Evolutionary conservation across 2,113 vertebrate genomes (phyloP), one percentile per base, ranked within the genome.

Genomic region (Psilopogon haemacephalus): DNA sequence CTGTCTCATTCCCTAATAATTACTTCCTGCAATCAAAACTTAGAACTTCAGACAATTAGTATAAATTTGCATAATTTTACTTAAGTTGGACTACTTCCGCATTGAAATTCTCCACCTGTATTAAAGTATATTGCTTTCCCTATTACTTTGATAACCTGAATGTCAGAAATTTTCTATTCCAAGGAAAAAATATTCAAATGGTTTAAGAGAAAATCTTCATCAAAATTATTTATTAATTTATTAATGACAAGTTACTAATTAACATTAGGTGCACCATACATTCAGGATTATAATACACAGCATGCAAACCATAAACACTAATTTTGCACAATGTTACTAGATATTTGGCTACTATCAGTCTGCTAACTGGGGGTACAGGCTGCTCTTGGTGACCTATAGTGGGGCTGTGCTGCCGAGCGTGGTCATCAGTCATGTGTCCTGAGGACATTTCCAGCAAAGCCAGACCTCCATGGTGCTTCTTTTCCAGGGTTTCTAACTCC

Each of bases 381-480:
- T 79, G 16, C 21, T 79, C 3, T 37, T 3, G 3, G 2, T 42
- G 40, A 71, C 16, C 7, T 6, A 5, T 10, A 5, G 6, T 15
- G 8, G 71, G 6, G 4, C 9, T 58, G 16, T 9, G 2, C 35
- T 63, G 18, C 8, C 7, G 56, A 46, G 24, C 4, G 8, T 33
- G 27, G 8, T 28, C 5, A 32, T 26, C 7, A 35, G 32, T 63
- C 26, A 23, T n/a, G 15, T n/a, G 9, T 50, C 35, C 15, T 75
- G 30, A 19, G 14, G 6, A 38, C 9, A 21, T 1, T 48, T 26
- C 28, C 15, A 55, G 8, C 15, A 60, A 9, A 4, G 6, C 40
- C 62, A 62, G 11, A 35, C 3, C 3, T 59, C 23, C 0, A 0
- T 32, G 28, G n/a, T n/a, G n/a, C n/a, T n/a, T n/a, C n/a, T n/a